Evolutionary conservation across 37 sponge, comb jelly and placozoan species (phyloP), one percentile per base, ranked within the genome.

Genomic region (Geodia barretti): DNA sequence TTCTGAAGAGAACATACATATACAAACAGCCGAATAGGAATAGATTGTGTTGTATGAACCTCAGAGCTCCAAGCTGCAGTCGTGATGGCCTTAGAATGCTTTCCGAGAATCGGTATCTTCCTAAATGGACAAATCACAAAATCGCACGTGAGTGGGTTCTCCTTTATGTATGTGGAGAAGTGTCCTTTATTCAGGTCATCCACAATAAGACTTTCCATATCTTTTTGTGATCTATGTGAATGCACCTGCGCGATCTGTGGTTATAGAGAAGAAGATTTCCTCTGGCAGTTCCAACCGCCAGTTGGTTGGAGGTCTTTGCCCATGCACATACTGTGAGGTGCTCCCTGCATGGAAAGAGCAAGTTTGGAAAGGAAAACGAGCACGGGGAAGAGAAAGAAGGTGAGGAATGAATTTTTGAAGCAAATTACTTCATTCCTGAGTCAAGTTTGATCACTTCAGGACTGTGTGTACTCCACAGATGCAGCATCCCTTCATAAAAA

Each of bases 201-300:
- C 19, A 25, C 14, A 32, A 14, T 11, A 11, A 14, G 11, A 9
- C 3, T 29, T 14, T 32, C 30, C 67, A 66, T 32, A 19, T 32
- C 25, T 32, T 28, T 4, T 63, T 3, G 1, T 29, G 7, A 47
- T 47, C 14, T 47, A 17, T 47, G 14, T 47, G 11, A 7, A 61
- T 41, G 38, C 20, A 90, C 90, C 81, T 78, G 30, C 83, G 79
- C 0, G 88, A 90, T 28, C 85, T 62, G 62, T 98, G 99, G 63
- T 98, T 98, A 86, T 98, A 98, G 26, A 98, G 81, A 19, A 96
- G 78, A 1, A 98, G 85, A 66, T 94, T 98, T n/a, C 99, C 98
- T 65, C 96, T 98, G 26, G 54, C 65, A 23, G 98, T 97, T 33
- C 95, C 97, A 32, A 98, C 59, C 2, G 97, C 97, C 43, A 97